Evolutionary conservation across 2,113 vertebrate species (phyloP), one percentile per base, ranked within the genome.

Genomic region (Paramormyrops kingsleyae): DNA sequence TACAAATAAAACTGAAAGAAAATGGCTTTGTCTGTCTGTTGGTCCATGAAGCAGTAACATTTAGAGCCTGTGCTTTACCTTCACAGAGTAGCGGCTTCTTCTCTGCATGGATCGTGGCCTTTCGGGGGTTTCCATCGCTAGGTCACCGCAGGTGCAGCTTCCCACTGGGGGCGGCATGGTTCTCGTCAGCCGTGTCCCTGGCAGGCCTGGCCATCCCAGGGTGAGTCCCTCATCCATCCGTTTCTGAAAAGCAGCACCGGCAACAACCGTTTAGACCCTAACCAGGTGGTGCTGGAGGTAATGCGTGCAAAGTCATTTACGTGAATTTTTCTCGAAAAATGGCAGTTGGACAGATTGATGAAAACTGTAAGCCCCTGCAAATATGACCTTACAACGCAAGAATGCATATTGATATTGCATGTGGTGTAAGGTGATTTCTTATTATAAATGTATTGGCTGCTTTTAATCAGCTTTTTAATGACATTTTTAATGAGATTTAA

Each of bases 11-110:
- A 59, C 21, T 56, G 46, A 8, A 10, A 39, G 27, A n/a, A 46
- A 62, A 27, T 44, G 39, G 50, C 39, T 62, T 59, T 44, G 35
- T 66, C n/a, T 66, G 39, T 12, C 21, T n/a, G 35, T 62, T 6
- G n/a, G 39, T 24, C 21, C 49, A 46, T 10, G 27, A 59, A 39
- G 70, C 35, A 44, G 17, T 31, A 5, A 46, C 19, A 19, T 27
- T 19, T 4, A 24, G n/a, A 89, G 24, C 74, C n/a, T 12, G 5
- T 12, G 19, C 90, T 90, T 94, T 94, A 96, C 96, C 96, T 95
- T 92, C 66, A 89, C 85, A 93, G 89, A 91, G 88, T 84, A 90
- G 56, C 88, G 87, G 83, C 66, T 89, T 88, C 88, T 88, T 90
- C 92, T 92, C 91, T 90, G 89, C 89, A 62, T 89, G 86, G 91